A percentile compares a stretch with the other conserved stretches of the same genome.
These are phyloP conservation scores for Australoheros scitulus DNA, from an alignment of 2,113 vertebrate species.

Conservation along the genomic window DNA sequence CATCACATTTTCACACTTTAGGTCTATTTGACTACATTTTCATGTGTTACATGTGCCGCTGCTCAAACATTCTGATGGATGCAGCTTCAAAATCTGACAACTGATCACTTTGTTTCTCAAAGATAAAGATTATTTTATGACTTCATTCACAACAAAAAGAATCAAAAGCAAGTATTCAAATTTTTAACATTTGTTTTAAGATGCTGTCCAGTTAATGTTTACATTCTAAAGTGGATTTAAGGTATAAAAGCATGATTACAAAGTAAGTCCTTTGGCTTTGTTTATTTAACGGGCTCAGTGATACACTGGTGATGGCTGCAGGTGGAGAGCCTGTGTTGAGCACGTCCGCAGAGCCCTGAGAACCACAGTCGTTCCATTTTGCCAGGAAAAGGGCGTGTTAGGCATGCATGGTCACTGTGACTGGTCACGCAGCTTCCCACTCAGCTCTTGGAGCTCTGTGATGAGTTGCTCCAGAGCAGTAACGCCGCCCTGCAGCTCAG, in stretches of 20 bases:
- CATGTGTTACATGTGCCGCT: neutral
- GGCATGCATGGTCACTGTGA: constrained; percentile 57
- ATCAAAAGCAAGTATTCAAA: neutral
- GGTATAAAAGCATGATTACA: constrained; percentile 10
- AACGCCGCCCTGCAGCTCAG: constrained; percentile 82
- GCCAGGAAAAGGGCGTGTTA: neutral
- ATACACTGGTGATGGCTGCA: neutral
- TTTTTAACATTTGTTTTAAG: neutral
- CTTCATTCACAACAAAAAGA: neutral
- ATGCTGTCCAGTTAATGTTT: neutral
- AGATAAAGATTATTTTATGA: neutral
- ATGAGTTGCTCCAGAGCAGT: constrained; percentile 81
- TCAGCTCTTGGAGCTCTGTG: constrained; percentile 85
- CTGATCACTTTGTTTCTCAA: neutral
- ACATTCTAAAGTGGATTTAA: neutral
- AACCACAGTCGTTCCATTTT: neutral
- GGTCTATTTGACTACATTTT: neutral
- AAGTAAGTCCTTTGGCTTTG: neutral
- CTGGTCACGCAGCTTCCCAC: constrained; percentile 81
- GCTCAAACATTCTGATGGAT: neutral
- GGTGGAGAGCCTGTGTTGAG: neutral
- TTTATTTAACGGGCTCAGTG: neutral
- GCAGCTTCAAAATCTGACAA: neutral
- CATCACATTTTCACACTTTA: neutral
- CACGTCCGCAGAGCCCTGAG: neutral